Base-by-base conservation (phyloP, 2,888 invertebrate species). In the Catocala sponsa region DNA sequence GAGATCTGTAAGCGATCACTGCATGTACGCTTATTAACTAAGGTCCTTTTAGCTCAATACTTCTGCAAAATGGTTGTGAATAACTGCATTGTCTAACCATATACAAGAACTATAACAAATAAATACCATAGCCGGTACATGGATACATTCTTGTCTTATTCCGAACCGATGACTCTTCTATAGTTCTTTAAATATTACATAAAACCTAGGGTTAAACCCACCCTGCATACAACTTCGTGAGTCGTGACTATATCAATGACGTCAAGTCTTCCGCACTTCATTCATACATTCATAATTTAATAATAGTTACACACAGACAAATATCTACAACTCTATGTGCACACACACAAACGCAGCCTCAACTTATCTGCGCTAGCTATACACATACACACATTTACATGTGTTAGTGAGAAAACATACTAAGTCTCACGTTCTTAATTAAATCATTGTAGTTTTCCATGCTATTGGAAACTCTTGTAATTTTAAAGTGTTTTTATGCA, bases 221-320 rank as follows among this genome's bases (percentile, higher is more conserved):
- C 68, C 70, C 71, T 51, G 62, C 50, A 51, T 59, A 50, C 12
- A 55, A 48, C 55, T 50, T 62, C 59, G 62, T 72, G 66, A 63
- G 59, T 66, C 72, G 73, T 79, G 72, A 76, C 68, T 54, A 60
- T 61, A 47, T 49, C 42, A 55, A 70, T 84, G 79, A 82, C 82
- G 83, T 78, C 71, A 79, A 57, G 63, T 68, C 79, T 79, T 83
- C 81, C 83, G 84, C 70, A 81, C 68, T 82, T 79, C 84, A 83
- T 85, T 84, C 84, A 83, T 82, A 69, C 65, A 61, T 53, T 68
- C 77, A 63, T 70, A 70, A 52, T 60, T 38, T 38, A 38, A 38
- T 38, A 38, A 63, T 64, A 64, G 13, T 47, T 47, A 33, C 53
- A 65, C 47, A 42, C 48, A 50, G 0, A 61, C 32, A 58, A 56